Evolutionary conservation across 2,113 vertebrate species (phyloP).

Genomic region (Loxodonta africana): DNA sequence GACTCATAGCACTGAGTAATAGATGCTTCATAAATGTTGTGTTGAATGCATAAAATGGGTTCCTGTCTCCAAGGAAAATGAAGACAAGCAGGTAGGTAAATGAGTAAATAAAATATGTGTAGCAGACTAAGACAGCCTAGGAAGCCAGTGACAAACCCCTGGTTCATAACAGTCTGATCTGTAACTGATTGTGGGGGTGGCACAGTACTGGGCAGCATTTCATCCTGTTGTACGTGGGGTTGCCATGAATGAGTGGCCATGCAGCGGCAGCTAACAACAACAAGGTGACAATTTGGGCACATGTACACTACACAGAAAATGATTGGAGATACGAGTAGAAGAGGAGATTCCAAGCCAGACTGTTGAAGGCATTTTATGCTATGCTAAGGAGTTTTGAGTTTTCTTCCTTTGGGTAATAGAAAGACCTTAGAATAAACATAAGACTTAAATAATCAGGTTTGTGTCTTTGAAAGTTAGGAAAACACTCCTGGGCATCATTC

Average conservation of each 20-base stretch:
- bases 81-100: background rate
- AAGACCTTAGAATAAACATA: background rate
- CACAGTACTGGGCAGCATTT: background rate
- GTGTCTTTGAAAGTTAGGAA: background rate
- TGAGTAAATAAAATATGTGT: background rate
- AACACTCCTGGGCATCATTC: background rate
- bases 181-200: no score
- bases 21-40: background rate
- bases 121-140: no score
- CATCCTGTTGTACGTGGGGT: background rate
- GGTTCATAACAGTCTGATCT: no score
- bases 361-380: background rate
- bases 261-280: background rate
- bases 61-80: background rate
- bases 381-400: background rate
- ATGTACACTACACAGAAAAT: background rate
- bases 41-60: background rate
- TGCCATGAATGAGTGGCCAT: background rate
- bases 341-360: background rate
- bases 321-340: background rate
- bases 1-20: background rate
- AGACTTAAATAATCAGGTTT: background rate
- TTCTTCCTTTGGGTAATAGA: background rate
- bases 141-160: no score
- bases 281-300: background rate